A percentile compares a stretch with the other conserved stretches of the same genome.
phyloP scores from a whole-genome alignment of 2,113 vertebrate species.

The Rynchops niger region DNA sequence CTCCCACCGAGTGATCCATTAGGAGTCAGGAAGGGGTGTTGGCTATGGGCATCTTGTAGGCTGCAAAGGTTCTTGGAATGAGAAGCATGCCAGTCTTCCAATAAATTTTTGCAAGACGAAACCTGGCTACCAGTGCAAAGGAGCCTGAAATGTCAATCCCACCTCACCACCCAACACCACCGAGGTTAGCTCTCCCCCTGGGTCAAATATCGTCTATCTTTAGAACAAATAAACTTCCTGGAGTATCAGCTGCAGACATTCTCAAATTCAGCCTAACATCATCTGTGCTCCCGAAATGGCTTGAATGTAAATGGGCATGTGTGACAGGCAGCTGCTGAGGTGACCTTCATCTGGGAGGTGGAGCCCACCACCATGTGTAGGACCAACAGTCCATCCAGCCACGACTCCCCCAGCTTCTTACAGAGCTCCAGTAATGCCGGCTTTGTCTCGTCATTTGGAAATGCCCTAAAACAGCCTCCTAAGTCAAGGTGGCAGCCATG shows the following conservation, averaged over 20 bases:
- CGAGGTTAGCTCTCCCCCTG: background rate
- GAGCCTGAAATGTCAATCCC: background rate
- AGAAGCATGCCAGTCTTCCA: background rate
- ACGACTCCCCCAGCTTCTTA: rapidly evolving
- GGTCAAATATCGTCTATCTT: background rate
- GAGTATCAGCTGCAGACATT: background rate
- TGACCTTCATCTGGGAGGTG: background rate
- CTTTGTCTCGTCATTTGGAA: background rate
- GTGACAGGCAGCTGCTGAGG: background rate
- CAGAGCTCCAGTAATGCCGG: background rate
- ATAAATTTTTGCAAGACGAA: background rate
- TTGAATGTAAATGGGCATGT: background rate
- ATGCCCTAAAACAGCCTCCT: background rate
- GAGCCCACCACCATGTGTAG: background rate
- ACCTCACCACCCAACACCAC: background rate
- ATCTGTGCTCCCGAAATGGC: background rate
- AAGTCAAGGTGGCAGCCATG: background rate
- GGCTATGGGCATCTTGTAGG: background rate
- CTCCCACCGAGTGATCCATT: background rate
- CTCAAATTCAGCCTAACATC: background rate
- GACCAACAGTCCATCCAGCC: background rate
- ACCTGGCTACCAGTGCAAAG: background rate
- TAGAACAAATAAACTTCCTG: background rate
- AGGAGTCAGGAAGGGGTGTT: background rate
- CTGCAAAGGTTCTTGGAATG: background rate